Evolutionary conservation across 2,797 vertebrate genomes (phyloP).

Genomic region (Spondyliosoma cantharus): DNA sequence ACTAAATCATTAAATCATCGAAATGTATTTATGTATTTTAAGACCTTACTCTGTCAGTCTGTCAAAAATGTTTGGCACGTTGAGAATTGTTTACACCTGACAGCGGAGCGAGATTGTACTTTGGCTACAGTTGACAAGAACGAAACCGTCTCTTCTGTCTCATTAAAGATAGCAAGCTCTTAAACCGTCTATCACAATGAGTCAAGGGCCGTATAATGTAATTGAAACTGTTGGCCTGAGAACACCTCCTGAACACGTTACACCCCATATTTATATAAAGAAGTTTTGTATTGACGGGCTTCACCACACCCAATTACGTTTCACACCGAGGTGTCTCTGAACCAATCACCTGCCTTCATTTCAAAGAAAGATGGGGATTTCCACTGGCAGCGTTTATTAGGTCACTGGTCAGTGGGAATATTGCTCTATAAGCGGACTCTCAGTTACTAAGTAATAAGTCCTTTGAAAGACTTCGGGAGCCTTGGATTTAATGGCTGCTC

Average conservation of each 20-base stretch:
- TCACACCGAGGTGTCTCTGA: neutral
- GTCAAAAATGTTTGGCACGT: neutral
- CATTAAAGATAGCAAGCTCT: slow-evolving; percentile 1
- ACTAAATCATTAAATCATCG: no score
- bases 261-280: neutral
- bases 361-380: slow-evolving; percentile 29
- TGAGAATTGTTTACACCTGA: neutral
- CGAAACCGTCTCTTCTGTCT: neutral
- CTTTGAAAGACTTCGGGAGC: slow-evolving; percentile 9
- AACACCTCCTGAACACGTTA: slow-evolving; percentile 18
- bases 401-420: neutral
- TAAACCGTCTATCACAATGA: slow-evolving; percentile 20
- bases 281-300: neutral
- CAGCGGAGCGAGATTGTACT: no score
- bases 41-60: no score
- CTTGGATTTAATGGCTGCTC: slow-evolving; percentile 43
- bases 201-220: slow-evolving; percentile 9
- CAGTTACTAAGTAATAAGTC: slow-evolving; percentile 41
- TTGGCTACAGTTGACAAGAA: neutral
- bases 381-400: slow-evolving; percentile 23
- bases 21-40: no score
- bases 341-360: slow-evolving; percentile 17
- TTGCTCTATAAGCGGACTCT: neutral
- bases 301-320: neutral
- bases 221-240: slow-evolving; percentile 19